phyloP scores from a whole-genome alignment of 2,888 invertebrate species.

The Hesperia comma region DNA sequence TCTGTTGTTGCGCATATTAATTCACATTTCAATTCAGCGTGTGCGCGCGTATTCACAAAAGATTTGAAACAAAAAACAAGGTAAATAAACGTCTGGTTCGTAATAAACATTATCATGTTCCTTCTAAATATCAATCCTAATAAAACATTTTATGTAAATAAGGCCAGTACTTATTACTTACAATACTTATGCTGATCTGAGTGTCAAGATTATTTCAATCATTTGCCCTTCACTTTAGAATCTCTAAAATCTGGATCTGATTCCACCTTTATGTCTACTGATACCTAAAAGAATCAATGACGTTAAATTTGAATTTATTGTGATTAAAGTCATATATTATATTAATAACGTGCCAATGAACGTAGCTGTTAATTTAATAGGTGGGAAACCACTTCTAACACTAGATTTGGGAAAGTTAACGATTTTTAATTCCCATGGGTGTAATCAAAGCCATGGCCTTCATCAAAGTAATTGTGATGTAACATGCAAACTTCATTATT shows the following conservation, averaged over 20 bases:
- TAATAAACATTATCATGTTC: slow-evolving; percentile 1
- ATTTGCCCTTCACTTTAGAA: neutral
- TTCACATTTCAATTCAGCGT: slow-evolving; percentile 2
- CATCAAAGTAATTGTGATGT: slow-evolving; percentile 39
- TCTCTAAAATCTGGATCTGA: neutral
- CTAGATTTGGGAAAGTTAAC: slow-evolving; percentile 16
- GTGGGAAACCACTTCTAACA: slow-evolving; percentile 3
- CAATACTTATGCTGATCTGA: neutral
- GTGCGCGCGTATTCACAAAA: neutral
- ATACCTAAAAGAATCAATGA: too few relatives aligned
- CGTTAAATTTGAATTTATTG: too few relatives aligned
- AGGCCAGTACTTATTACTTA: too few relatives aligned
- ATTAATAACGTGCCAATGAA: too few relatives aligned
- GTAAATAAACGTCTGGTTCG: neutral
- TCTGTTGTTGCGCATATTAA: neutral
- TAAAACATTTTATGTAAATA: too few relatives aligned
- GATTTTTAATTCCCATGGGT: slow-evolving; percentile 20
- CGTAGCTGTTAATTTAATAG: too few relatives aligned
- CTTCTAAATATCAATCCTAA: neutral
- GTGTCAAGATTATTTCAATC: slow-evolving; percentile 3
- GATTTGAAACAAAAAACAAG: neutral
- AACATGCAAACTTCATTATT: slow-evolving; percentile 39
- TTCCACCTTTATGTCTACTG: too few relatives aligned
- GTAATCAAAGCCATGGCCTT: slow-evolving; percentile 16
- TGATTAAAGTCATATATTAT: too few relatives aligned